A percentile compares a stretch with the other conserved stretches of the same genome.
Conservation (phyloP, 1,140 invertebrate genomes). For the Drosophila sproati region DNA sequence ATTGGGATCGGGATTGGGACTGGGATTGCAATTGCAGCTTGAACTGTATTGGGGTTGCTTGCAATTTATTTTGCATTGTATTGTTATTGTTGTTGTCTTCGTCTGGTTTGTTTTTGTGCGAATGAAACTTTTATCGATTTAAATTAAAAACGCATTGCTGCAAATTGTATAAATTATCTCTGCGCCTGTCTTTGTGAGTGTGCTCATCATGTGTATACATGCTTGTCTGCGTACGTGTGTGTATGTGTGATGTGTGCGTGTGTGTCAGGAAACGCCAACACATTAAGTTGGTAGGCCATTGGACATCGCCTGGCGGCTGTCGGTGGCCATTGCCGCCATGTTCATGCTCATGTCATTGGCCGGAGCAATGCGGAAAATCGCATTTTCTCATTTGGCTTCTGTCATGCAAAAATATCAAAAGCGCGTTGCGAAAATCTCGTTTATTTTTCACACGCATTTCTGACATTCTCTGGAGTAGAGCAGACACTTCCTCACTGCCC, state of each 20-base stretch:
- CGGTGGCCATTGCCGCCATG: constrained; percentile 45
- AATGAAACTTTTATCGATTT: constrained; percentile 82
- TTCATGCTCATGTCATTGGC: constrained; percentile 77
- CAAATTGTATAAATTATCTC: constrained; percentile 81
- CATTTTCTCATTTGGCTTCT: constrained; percentile 83
- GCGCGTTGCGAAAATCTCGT: constrained; percentile 80
- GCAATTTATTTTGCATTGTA: constrained; percentile 75
- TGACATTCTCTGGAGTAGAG: constrained; percentile 58
- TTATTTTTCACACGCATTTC: constrained; percentile 82
- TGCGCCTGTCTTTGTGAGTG: constrained; percentile 56
- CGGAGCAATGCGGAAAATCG: constrained; percentile 81
- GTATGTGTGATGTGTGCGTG: constrained; percentile 33
- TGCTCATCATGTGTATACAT: constrained; percentile 53
- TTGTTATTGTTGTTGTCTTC: constrained; percentile 46
- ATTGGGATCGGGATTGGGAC: background rate
- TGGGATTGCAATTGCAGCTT: background rate
- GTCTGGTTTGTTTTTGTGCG: constrained; percentile 67
- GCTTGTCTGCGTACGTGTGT: constrained; percentile 19
- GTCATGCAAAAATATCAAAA: constrained; percentile 83
- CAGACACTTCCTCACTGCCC: constrained; percentile 7
- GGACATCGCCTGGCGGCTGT: constrained; percentile 64
- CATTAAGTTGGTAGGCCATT: constrained; percentile 80
- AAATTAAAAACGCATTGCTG: constrained; percentile 82
- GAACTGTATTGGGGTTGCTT: constrained; percentile 54
- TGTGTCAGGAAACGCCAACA: constrained; percentile 73